Percentiles rank a stretch among this genome's conserved stretches.
phyloP scores from a whole-genome alignment of 2,113 vertebrate species.

The Triplophysa siluroides region DNA sequence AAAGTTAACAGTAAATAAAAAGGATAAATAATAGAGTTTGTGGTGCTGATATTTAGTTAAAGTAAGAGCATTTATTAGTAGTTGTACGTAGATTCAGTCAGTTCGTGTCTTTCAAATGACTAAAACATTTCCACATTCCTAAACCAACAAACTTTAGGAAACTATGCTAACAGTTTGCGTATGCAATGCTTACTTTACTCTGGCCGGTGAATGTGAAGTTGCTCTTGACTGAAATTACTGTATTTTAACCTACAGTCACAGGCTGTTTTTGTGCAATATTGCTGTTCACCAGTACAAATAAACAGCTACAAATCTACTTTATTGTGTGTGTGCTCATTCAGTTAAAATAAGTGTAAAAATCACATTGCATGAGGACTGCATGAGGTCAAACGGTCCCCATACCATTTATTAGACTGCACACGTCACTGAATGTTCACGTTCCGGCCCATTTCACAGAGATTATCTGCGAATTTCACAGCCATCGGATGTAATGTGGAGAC shows the following conservation, averaged over 20 bases:
- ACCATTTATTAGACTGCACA: slow-evolving; percentile 38
- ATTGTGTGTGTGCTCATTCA: not conserved
- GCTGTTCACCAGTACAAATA: slow-evolving; percentile 14
- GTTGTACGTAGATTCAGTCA: not conserved
- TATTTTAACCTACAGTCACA: not conserved
- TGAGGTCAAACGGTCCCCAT: slow-evolving; percentile 20
- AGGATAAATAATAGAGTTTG: not conserved
- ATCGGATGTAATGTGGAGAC: slow-evolving; percentile 19
- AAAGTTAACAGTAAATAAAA: not conserved
- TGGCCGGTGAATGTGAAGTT: slow-evolving; percentile 4
- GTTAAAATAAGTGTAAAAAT: no score
- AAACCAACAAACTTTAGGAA: slow-evolving; percentile 5
- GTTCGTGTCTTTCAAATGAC: not conserved
- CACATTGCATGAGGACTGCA: slow-evolving; percentile 20
- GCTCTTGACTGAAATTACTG: not conserved
- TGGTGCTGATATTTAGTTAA: slow-evolving; percentile 6
- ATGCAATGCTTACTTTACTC: not conserved
- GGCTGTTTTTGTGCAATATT: slow-evolving; percentile 20
- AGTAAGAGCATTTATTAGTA: slow-evolving; percentile 33
- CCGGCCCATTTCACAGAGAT: slow-evolving; percentile 39
- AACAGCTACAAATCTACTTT: not conserved
- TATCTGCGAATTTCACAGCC: slow-evolving; percentile 28
- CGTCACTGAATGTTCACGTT: slow-evolving; percentile 34
- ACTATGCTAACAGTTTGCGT: slow-evolving; percentile 3
- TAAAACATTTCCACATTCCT: not conserved